A percentile compares a stretch with the other conserved stretches of the same genome.
Conservation (phyloP, 1,140 invertebrate species). For the Euura lappo region DNA sequence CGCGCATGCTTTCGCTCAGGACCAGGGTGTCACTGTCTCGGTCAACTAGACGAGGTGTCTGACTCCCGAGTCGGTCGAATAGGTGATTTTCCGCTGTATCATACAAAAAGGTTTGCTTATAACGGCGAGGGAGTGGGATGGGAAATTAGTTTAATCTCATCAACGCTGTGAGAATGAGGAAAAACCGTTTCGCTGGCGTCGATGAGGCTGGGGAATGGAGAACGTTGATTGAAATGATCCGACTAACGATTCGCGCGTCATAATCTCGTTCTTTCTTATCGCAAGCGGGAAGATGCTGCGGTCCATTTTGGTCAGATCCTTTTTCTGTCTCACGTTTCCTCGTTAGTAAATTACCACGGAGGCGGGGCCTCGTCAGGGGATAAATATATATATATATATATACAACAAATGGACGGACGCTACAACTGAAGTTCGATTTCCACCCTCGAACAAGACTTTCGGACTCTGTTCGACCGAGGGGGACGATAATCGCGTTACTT, state of each 20-base stretch:
- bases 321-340: constrained; percentile 7
- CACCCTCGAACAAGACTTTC: no score
- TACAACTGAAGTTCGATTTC: no score
- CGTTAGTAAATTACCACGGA: not conserved
- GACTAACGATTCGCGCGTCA: not conserved
- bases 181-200: not conserved
- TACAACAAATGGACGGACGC: no score
- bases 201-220: not conserved
- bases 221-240: constrained; percentile 2
- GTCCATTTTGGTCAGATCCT: not conserved
- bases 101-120: not conserved
- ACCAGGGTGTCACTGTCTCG: no score
- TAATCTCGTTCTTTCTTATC: constrained; percentile 5
- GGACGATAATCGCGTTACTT: no score
- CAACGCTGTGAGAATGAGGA: not conserved
- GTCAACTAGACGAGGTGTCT: no score
- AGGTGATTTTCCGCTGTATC: not conserved
- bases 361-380: no score
- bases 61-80: no score
- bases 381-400: no score
- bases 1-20: no score
- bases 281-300: not conserved
- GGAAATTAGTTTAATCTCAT: not conserved
- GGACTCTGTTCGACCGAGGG: no score
- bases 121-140: not conserved